phyloP scores from a whole-genome alignment of 2,113 vertebrate species.

The Plecotus auritus region DNA sequence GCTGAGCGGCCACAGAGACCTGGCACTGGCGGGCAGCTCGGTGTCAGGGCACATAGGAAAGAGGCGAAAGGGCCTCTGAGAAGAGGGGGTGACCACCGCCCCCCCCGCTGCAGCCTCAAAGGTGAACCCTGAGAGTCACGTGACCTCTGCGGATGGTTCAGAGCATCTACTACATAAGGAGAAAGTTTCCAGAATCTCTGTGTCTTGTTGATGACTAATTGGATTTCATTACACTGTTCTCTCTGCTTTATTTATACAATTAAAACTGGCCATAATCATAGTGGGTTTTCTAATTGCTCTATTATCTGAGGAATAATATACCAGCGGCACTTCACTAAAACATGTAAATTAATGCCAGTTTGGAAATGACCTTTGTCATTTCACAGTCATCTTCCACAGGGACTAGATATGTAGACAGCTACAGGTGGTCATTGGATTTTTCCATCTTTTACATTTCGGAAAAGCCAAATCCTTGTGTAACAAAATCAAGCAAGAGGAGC shows the following conservation, averaged over 20 bases:
- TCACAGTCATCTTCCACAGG: neutral
- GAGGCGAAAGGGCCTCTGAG: no score
- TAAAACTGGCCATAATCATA: neutral
- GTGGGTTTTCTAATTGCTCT: neutral
- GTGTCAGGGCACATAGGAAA: no score
- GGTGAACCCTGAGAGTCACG: neutral
- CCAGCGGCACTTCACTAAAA: neutral
- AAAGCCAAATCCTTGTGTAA: neutral
- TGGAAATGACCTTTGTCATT: neutral
- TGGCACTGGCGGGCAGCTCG: no score
- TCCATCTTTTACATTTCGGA: neutral
- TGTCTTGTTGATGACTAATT: neutral
- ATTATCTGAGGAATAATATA: neutral
- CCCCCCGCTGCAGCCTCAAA: no score
- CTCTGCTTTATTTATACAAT: neutral
- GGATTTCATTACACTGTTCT: neutral
- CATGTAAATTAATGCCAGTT: neutral
- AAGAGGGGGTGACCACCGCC: no score
- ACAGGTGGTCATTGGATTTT: neutral
- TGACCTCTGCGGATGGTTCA: neutral
- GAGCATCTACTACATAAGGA: neutral
- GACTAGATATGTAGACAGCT: neutral
- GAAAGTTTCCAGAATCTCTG: neutral
- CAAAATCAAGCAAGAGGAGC: slow-evolving; percentile 19
- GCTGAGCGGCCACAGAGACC: neutral